A percentile compares a stretch with the other conserved stretches of the same genome.
These are phyloP conservation scores for Gallirallus australis DNA, from an alignment of 2,797 vertebrate species.

Conservation along the genomic window DNA sequence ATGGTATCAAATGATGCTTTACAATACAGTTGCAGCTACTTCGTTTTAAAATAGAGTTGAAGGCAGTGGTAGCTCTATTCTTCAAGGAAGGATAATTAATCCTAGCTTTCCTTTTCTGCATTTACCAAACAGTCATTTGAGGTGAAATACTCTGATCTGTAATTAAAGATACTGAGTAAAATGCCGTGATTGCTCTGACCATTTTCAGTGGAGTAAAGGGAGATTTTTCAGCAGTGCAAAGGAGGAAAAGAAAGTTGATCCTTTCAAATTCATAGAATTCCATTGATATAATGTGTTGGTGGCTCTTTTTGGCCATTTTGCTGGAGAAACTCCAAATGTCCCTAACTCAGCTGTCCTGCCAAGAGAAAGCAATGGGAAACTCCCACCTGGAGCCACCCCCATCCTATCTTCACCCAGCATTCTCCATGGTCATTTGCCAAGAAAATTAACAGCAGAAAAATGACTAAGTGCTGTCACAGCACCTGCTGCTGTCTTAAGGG, in stretches of 20 bases:
- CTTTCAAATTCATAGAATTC: not conserved
- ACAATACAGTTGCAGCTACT: not conserved
- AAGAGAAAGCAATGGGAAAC: not conserved
- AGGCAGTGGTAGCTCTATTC: not conserved
- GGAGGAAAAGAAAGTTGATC: not conserved
- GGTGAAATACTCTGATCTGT: not conserved
- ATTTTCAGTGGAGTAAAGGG: not conserved
- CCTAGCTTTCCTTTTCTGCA: not conserved
- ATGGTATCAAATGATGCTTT: not conserved
- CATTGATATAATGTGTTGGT: not conserved
- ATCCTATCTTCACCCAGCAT: not conserved
- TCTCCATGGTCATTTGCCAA: not conserved
- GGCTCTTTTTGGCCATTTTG: not conserved
- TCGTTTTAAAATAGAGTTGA: not conserved
- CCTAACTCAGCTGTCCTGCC: not conserved
- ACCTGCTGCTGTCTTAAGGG: not conserved
- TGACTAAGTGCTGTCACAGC: accelerated
- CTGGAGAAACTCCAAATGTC: not conserved
- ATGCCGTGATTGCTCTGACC: not conserved
- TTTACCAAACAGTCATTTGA: not conserved
- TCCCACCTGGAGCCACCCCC: too few relatives aligned
- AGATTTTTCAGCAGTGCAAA: not conserved
- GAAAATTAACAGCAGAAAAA: not conserved
- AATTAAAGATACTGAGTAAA: not conserved
- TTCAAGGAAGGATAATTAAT: not conserved